Evolutionary conservation across 2,113 vertebrate genomes (phyloP), one percentile per base, ranked within the genome.

Genomic region (Hippocampus zosterae): DNA sequence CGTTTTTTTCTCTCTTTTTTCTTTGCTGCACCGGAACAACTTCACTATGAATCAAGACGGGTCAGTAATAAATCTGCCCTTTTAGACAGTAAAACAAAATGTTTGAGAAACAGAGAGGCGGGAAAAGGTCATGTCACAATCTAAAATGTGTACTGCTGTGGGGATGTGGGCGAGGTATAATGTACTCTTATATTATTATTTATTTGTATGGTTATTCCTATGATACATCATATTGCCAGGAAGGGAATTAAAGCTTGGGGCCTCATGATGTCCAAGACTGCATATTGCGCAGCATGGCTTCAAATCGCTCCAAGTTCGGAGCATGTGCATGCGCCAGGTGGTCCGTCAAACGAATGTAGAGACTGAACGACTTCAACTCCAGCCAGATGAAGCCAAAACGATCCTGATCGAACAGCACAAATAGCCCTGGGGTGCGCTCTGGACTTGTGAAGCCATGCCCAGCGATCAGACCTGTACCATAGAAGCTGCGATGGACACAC

Each of bases 341-440:
- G 81, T 95, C 97, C 68, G 93, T 95, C 86, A 99, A 94, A 29
- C 97, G 87, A 85, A 97, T 98, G 91, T 98, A 99, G 67, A 99
- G 89, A 73, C 97, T 99, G 87, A 99, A 99, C 66, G 97, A 98
- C 79, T 98, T 97, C 42, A 98, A 91, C 88, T 98, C 96, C 84
- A 99, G 88, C 97, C 96, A 99, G 89, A 99, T 94, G 91, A 99
- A 99, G 11, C 97, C 97, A 0, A 98, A 98, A 42, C 94, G 95
- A 67, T 98, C 93, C 1, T 96, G 92, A 0, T 99, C 97, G 0
- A 99, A 99, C 12, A 98, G 88, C 23, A 98, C 91, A 18, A 98
- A 99, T 55, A 98, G 91, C 0, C 97, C 97, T 0, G 97, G 97
- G 0, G 96, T 98, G 72, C 94, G 91, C 89, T 98, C 96, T 0